Percentiles rank a stretch among this genome's conserved stretches.
Evolutionary conservation across 1,140 invertebrate genomes (phyloP).

Genomic region (Apis cerana): DNA sequence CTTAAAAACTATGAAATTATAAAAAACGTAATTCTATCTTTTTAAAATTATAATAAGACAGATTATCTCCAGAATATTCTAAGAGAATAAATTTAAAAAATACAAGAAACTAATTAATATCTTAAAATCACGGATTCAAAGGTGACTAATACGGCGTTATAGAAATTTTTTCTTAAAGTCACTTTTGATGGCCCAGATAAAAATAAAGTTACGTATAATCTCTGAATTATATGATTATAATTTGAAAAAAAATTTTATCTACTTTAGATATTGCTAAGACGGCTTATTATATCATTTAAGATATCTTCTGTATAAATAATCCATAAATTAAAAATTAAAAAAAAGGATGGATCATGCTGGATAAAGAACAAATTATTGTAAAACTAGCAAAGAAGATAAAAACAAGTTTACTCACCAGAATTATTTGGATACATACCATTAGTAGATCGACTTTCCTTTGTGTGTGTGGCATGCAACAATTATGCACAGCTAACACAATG

Average conservation of each 20-base stretch:
- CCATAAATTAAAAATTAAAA: background rate
- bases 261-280: background rate
- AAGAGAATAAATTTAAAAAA: background rate
- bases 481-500: slow-evolving; percentile 55
- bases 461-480: slow-evolving; percentile 54
- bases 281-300: background rate
- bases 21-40: background rate
- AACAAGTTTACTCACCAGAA: slow-evolving; percentile 62
- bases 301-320: background rate
- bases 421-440: slow-evolving; percentile 61
- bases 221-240: background rate
- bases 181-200: background rate
- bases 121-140: background rate
- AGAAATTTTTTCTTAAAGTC: background rate
- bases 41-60: background rate
- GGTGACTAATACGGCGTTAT: background rate
- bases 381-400: slow-evolving; percentile 55
- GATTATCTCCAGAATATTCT: background rate
- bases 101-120: background rate
- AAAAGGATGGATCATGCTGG: slow-evolving; percentile 4
- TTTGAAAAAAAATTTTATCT: background rate
- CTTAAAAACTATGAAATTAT: too few species aligned
- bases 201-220: background rate
- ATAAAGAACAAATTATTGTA: background rate
- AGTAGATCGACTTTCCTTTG: slow-evolving; percentile 6